Conservation (phyloP, 2,797 vertebrate genomes). For the Sphaeramia orbicularis region DNA sequence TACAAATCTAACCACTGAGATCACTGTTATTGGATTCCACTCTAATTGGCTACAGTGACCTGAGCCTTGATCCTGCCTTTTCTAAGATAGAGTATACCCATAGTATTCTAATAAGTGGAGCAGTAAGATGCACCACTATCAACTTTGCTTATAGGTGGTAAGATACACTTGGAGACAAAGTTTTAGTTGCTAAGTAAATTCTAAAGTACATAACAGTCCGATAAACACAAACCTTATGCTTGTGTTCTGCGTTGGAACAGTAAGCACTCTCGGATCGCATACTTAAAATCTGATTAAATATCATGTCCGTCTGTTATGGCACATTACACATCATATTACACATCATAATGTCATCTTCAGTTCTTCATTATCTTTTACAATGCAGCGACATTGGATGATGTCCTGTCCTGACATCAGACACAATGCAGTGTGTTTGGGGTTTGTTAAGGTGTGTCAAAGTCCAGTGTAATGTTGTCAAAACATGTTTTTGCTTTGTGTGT, state of each 20-base stretch:
- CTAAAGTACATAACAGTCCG: background rate
- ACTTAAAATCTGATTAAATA: background rate
- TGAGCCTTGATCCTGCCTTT: constrained; percentile 27
- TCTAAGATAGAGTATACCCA: constrained; percentile 9
- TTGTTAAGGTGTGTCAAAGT: constrained; percentile 53
- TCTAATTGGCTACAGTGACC: constrained; percentile 59
- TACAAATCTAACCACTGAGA: constrained; percentile 74
- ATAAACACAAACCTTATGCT: background rate
- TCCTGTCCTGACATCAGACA: constrained; percentile 23
- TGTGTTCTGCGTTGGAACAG: background rate
- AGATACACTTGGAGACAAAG: background rate
- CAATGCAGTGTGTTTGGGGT: constrained; percentile 16
- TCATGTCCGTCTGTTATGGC: too few relatives aligned
- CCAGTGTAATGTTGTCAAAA: constrained; percentile 72
- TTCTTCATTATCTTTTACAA: constrained; percentile 1
- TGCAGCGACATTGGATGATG: constrained; percentile 7
- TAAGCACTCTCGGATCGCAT: background rate
- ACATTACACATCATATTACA: background rate
- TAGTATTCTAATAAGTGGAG: constrained; percentile 9
- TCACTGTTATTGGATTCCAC: constrained; percentile 67
- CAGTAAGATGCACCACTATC: constrained; percentile 6
- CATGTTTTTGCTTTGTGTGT: constrained; percentile 58
- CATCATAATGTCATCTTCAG: background rate
- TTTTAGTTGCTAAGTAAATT: background rate
- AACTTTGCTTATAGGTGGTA: background rate